A percentile compares a stretch with the other conserved stretches of the same genome.
Conservation (phyloP, 2,888 invertebrate genomes). For the Penaeus monodon region DNA sequence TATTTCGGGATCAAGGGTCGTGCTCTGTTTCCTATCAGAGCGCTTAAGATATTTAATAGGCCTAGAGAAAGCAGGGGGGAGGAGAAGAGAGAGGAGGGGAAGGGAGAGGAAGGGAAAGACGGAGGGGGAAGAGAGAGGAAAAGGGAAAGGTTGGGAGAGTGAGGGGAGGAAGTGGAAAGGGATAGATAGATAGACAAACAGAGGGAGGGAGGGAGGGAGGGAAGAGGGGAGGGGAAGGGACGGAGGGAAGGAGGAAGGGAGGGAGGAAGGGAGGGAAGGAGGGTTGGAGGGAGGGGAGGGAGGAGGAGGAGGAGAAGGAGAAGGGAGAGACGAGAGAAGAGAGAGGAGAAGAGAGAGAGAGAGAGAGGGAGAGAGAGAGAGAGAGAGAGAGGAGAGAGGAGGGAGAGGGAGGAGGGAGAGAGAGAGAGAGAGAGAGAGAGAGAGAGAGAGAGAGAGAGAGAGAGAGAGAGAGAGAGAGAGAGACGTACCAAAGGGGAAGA, state of each 20-base stretch:
- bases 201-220: not conserved
- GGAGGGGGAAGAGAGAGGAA: no score
- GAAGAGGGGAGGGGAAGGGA: not conserved
- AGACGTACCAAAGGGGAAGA: not conserved
- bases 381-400: not conserved
- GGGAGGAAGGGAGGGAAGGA: not conserved
- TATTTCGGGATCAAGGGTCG: no score
- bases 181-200: no score
- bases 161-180: not conserved
- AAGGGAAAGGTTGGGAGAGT: not conserved
- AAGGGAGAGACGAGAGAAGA: not conserved
- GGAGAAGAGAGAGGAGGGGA: not conserved
- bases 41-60: no score
- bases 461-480: not conserved
- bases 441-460: not conserved
- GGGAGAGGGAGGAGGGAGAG: not conserved
- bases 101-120: not conserved
- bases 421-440: not conserved
- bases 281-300: not conserved
- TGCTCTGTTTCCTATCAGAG: no score
- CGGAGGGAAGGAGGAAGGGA: not conserved
- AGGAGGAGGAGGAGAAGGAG: not conserved
- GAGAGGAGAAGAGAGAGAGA: not conserved
- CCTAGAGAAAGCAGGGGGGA: not conserved
- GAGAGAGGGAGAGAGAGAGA: not conserved